Conservation (phyloP, 2,888 invertebrate genomes). For the Nomada fabriciana region DNA sequence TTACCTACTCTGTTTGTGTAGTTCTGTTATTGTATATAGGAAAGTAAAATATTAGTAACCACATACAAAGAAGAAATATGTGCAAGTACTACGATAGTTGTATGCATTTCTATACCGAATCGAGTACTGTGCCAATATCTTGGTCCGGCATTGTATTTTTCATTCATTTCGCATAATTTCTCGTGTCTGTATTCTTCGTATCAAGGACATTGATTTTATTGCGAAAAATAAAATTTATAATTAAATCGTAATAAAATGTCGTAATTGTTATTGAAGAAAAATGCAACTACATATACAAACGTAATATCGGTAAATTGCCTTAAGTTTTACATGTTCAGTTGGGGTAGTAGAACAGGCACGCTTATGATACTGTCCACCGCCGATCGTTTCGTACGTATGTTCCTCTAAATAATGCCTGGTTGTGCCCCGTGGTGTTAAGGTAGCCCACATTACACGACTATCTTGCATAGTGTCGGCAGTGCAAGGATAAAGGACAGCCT, state of each 20-base stretch:
- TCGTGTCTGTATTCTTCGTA: background rate
- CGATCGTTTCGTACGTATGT: constrained; percentile 82
- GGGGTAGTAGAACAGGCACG: constrained; percentile 80
- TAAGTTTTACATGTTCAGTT: constrained; percentile 83
- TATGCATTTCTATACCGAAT: too few relatives aligned
- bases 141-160: too few relatives aligned
- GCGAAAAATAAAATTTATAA: background rate
- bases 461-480: constrained; percentile 87
- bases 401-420: constrained; percentile 88
- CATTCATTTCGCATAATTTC: background rate
- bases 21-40: too few relatives aligned
- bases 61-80: too few relatives aligned
- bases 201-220: too few relatives aligned
- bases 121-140: too few relatives aligned
- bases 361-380: constrained; percentile 75
- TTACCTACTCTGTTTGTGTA: too few relatives aligned
- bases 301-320: constrained; percentile 76
- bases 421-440: constrained; percentile 91
- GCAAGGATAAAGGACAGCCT: constrained; percentile 87
- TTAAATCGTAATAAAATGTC: background rate
- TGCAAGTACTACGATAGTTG: too few relatives aligned
- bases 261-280: constrained; percentile 1
- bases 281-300: constrained; percentile 57
- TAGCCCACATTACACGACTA: constrained; percentile 92
- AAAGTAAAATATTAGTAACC: too few relatives aligned